Conservation (phyloP, 2,888 invertebrate species). For the Tinea trinotella region DNA sequence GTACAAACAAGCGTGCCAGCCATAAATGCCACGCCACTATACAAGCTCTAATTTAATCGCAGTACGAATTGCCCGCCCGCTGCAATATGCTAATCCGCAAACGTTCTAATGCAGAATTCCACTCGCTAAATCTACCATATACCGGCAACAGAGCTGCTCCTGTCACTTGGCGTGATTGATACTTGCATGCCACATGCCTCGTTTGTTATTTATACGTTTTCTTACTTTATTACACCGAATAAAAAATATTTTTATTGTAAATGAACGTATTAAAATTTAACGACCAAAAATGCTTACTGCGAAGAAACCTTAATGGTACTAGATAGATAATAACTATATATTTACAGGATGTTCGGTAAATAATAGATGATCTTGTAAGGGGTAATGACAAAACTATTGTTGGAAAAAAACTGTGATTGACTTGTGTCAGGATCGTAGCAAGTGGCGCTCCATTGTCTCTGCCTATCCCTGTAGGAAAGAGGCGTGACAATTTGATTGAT, state of each 20-base stretch:
- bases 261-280: too few relatives aligned
- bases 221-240: neutral
- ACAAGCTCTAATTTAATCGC: constrained; percentile 46
- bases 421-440: too few relatives aligned
- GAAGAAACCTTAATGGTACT: too few relatives aligned
- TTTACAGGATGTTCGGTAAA: too few relatives aligned
- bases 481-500: too few relatives aligned
- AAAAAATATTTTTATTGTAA: neutral
- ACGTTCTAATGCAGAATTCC: constrained; percentile 50
- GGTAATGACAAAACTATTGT: too few relatives aligned
- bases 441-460: too few relatives aligned
- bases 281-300: too few relatives aligned
- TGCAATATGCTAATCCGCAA: constrained; percentile 45
- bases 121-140: constrained; percentile 31
- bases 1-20: constrained; percentile 14
- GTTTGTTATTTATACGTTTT: neutral
- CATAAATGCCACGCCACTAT: constrained; percentile 18
- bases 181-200: constrained; percentile 8
- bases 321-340: too few relatives aligned
- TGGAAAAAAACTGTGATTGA: too few relatives aligned
- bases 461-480: too few relatives aligned
- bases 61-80: constrained; percentile 40
- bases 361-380: too few relatives aligned
- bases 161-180: constrained; percentile 15
- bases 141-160: constrained; percentile 2